A percentile compares a stretch with the other conserved stretches of the same genome.
Evolutionary conservation across 1,140 invertebrate genomes (phyloP).

Genomic region (Drosophila santomea): DNA sequence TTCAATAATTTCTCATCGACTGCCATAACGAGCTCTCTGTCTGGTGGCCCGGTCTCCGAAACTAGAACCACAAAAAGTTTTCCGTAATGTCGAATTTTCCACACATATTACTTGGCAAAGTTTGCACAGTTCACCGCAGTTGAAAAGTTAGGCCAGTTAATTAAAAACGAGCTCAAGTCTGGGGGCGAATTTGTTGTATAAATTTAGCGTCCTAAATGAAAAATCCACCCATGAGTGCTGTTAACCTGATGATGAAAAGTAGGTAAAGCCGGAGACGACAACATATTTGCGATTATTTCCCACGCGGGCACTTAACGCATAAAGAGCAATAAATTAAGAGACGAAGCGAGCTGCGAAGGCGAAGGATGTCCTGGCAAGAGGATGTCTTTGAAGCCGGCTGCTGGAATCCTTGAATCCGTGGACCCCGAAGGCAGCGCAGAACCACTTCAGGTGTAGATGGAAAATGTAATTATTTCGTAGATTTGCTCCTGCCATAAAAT

Average conservation of each 20-base stretch:
- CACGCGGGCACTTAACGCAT: slow-evolving; percentile 82
- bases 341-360: slow-evolving; percentile 41
- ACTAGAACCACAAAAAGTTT: slow-evolving; percentile 67
- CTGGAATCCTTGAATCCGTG: slow-evolving; percentile 1
- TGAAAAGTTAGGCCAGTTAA: slow-evolving; percentile 74
- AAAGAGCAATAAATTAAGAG: slow-evolving; percentile 83
- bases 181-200: slow-evolving; percentile 64
- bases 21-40: slow-evolving; percentile 42
- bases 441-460: slow-evolving; percentile 80
- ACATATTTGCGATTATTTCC: slow-evolving; percentile 83
- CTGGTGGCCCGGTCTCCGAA: slow-evolving; percentile 10
- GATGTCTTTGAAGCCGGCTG: slow-evolving; percentile 41
- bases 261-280: slow-evolving; percentile 60
- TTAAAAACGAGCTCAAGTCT: slow-evolving; percentile 55
- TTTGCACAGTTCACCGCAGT: slow-evolving; percentile 32
- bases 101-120: slow-evolving; percentile 44
- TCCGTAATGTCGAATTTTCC: slow-evolving; percentile 54
- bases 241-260: slow-evolving; percentile 83
- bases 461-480: slow-evolving; percentile 83
- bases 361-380: slow-evolving; percentile 36
- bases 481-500: slow-evolving; percentile 71
- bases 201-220: slow-evolving; percentile 76
- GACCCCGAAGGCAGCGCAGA: slow-evolving; percentile 28
- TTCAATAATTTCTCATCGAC: slow-evolving; percentile 35
- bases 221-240: slow-evolving; percentile 82